Evolutionary conservation across 92 coral and sea anemone genomes (phyloP), one percentile per base, ranked within the genome.

Genomic region (Phymanthus crucifer): DNA sequence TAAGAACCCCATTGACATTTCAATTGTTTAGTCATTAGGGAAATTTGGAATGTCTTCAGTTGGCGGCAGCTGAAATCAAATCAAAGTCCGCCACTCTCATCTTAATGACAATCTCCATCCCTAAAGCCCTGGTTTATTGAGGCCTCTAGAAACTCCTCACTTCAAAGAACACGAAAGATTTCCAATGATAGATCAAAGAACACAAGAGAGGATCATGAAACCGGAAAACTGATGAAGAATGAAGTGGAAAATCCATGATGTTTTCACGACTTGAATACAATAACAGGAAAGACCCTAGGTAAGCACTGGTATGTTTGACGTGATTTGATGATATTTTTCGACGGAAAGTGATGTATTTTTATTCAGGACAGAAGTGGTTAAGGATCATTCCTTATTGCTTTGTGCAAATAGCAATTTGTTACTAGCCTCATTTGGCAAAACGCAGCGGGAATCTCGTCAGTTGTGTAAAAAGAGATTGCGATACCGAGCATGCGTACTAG

Each of bases 41-140:
- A 61, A 61, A 4, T 29, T 61, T 61, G 34, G 9, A 61, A 61
- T 61, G 68, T 61, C 34, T 29, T 61, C n/a, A n/a, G n/a, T n/a
- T 61, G 68, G 34, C 33, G 68, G 68, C 68, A 61, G 68, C 68
- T 61, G 68, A 61, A 24, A 61, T 61, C 17, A 61, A 24, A 61
- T 61, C 17, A 61, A 61, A 29, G 68, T 61, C 68, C 23, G 68
- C 68, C 34, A 61, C 4, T 34, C 10, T 61, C 68, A 34, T 61
- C 16, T 27, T 61, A 61, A 61, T 13, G 35, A 61, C 68, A 61
- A 61, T 61, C 68, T 61, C 4, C 16, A 29, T n/a, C 33, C 68
- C 68, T 7, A 27, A 54, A 61, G 35, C 68, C 29, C 29, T 61
- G 32, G 33, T n/a, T 57, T 7, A 61, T 61, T 61, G 68, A 13